These are phyloP conservation scores for Macroteleia sp. DNA, from an alignment of 2,888 invertebrate species.

Conservation along the genomic window DNA sequence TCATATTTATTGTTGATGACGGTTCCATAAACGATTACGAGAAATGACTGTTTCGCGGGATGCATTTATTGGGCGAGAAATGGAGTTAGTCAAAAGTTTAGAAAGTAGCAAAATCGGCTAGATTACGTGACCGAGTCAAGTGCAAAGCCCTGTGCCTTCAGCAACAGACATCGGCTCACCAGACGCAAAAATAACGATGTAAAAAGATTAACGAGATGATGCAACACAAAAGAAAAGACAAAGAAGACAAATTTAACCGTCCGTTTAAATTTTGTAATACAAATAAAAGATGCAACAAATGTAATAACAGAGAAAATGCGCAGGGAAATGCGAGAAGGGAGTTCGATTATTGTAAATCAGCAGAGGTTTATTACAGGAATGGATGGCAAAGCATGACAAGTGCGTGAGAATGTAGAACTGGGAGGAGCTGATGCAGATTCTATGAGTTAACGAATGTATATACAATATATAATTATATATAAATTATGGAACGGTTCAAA, in stretches of 20 bases:
- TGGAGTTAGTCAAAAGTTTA: conserved; percentile 67
- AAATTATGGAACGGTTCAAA: conserved; percentile 4
- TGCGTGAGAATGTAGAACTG: conserved; percentile 43
- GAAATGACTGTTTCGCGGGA: conserved; percentile 21
- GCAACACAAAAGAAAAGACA: conserved; percentile 67
- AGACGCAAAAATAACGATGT: conserved; percentile 39
- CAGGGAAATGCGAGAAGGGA: conserved; percentile 7
- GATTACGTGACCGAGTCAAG: conserved; percentile 84
- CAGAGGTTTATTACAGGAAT: conserved; percentile 43
- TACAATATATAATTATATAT: conserved; percentile 21
- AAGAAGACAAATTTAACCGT: conserved; percentile 79
- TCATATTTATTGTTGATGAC: conserved; percentile 33
- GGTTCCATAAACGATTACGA: conserved; percentile 56
- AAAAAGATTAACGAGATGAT: conserved; percentile 66
- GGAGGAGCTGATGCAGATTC: conserved; percentile 36
- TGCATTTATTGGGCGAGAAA: conserved; percentile 41
- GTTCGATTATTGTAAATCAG: conserved; percentile 48
- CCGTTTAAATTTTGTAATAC: conserved; percentile 83
- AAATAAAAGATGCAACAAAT: conserved; percentile 71
- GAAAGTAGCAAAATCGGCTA: conserved; percentile 73
- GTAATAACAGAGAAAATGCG: conserved; percentile 32
- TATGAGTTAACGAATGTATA: conserved; percentile 40
- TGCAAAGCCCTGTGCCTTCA: conserved; percentile 84
- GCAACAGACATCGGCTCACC: conserved; percentile 84
- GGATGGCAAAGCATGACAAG: conserved; percentile 61